A percentile compares a stretch with the other conserved stretches of the same genome.
phyloP scores from a whole-genome alignment of 2,888 invertebrate genomes.

The Lagria hirta region DNA sequence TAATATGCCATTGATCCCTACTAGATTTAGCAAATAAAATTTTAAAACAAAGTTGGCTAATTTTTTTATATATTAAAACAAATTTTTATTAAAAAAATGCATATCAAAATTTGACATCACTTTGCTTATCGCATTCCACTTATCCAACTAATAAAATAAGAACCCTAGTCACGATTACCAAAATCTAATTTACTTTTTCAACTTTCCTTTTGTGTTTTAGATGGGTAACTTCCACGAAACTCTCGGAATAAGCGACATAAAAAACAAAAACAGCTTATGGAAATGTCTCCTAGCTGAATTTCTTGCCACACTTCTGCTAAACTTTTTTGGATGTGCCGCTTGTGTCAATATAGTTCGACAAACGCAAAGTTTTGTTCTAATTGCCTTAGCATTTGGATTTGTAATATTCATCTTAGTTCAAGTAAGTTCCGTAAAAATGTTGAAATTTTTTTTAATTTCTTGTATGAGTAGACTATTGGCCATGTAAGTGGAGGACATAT shows the following conservation, averaged over 20 bases:
- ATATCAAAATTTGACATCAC: too few relatives aligned
- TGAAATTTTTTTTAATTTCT: constrained; percentile 8
- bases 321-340: constrained; percentile 87
- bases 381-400: constrained; percentile 83
- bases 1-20: too few relatives aligned
- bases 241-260: constrained; percentile 71
- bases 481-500: constrained; percentile 90
- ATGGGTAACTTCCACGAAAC: constrained; percentile 63
- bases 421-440: constrained; percentile 39
- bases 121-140: too few relatives aligned
- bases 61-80: too few relatives aligned
- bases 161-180: too few relatives aligned
- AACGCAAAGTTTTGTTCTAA: constrained; percentile 62
- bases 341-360: constrained; percentile 60
- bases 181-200: too few relatives aligned
- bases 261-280: constrained; percentile 69
- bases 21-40: too few relatives aligned
- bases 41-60: too few relatives aligned
- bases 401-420: constrained; percentile 81
- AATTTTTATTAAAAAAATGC: too few relatives aligned
- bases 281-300: constrained; percentile 85
- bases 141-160: too few relatives aligned
- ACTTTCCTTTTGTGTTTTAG: too few relatives aligned
- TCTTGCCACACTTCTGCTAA: constrained; percentile 81
- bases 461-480: constrained; percentile 68